phyloP scores from a whole-genome alignment of 1,140 invertebrate genomes.

The Drosophila truncata region DNA sequence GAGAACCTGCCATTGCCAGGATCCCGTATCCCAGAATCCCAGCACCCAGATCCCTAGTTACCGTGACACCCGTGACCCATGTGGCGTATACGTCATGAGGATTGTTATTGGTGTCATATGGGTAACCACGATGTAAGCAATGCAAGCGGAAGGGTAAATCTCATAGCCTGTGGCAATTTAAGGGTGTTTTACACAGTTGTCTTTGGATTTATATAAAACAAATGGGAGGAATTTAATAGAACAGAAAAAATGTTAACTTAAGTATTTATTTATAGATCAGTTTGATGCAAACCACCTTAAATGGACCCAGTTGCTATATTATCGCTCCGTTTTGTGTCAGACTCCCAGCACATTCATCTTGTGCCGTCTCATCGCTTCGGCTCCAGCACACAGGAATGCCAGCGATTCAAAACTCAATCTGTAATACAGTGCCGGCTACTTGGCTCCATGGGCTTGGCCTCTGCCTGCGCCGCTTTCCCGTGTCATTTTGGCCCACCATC shows the following conservation, averaged over 20 bases:
- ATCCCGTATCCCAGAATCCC: constrained; percentile 10
- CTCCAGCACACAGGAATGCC: constrained; percentile 39
- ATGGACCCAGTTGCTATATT: constrained; percentile 14
- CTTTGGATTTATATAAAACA: not conserved
- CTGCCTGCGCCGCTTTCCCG: constrained; percentile 8
- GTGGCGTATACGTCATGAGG: constrained; percentile 67
- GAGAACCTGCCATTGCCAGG: not conserved
- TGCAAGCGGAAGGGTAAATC: constrained; percentile 22
- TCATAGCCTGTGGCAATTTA: not conserved
- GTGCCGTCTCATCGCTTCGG: constrained; percentile 22
- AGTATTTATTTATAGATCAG: not conserved
- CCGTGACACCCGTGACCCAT: constrained; percentile 48
- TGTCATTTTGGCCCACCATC: constrained; percentile 1
- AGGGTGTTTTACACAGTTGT: not conserved
- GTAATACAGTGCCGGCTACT: constrained; percentile 50
- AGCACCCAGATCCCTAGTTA: constrained; percentile 29
- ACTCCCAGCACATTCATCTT: constrained; percentile 33
- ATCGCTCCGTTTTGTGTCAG: constrained; percentile 13
- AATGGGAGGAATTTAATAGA: not conserved
- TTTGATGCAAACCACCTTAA: not conserved
- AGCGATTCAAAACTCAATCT: constrained; percentile 53
- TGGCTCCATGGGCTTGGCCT: constrained; percentile 2
- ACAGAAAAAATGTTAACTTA: not conserved
- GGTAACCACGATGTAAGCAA: constrained; percentile 25
- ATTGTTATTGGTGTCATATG: constrained; percentile 46